These are phyloP conservation scores for Ephialtes manifestator DNA, from an alignment of 2,888 invertebrate genomes.

Conservation along the genomic window DNA sequence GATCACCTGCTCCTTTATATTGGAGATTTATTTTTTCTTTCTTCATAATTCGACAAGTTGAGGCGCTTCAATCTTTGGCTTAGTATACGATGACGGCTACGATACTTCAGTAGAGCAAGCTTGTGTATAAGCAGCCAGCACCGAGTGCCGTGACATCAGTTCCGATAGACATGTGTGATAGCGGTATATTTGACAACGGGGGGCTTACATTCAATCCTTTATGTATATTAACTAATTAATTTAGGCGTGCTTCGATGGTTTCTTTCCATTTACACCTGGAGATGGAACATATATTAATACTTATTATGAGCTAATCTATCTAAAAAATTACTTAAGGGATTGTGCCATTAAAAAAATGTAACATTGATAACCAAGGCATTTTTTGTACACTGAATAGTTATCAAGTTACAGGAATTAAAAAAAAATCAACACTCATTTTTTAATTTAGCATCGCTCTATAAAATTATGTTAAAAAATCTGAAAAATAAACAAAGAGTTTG, in stretches of 20 bases:
- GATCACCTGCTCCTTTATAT: neutral
- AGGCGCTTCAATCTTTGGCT: conserved; percentile 16
- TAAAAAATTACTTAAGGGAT: neutral
- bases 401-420: too few relatives aligned
- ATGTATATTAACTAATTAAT: conserved; percentile 74
- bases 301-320: neutral
- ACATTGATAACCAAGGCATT: too few relatives aligned
- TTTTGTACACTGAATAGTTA: too few relatives aligned
- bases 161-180: conserved; percentile 76
- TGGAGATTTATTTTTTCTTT: conserved; percentile 14
- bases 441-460: too few relatives aligned
- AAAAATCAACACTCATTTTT: too few relatives aligned
- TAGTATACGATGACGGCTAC: conserved; percentile 43
- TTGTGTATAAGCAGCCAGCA: neutral
- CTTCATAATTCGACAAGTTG: conserved; percentile 7
- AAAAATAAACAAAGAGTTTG: too few relatives aligned
- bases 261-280: conserved; percentile 1
- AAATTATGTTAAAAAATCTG: too few relatives aligned
- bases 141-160: conserved; percentile 15
- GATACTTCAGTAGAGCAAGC: conserved; percentile 12
- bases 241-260: conserved; percentile 70
- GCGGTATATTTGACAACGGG: conserved; percentile 77
- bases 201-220: conserved; percentile 62
- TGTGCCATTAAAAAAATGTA: too few relatives aligned
- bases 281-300: conserved; percentile 1